Percentiles rank a stretch among this genome's conserved stretches.
These are phyloP conservation scores for Sipha maydis DNA, from an alignment of 2,888 invertebrate genomes.

Conservation along the genomic window DNA sequence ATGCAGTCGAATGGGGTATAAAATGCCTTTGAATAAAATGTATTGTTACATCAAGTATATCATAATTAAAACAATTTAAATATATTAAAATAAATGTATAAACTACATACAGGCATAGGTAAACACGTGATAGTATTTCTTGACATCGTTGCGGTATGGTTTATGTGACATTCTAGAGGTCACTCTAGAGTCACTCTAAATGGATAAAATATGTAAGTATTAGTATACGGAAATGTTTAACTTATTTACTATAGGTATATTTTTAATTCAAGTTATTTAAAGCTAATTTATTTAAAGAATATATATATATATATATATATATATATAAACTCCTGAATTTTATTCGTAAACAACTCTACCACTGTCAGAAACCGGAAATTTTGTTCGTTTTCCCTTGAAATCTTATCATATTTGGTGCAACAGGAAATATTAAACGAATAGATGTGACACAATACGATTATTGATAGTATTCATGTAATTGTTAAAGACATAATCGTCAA, in stretches of 20 bases:
- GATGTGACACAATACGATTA: neutral
- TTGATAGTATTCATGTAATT: conserved; percentile 26
- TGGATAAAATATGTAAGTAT: neutral
- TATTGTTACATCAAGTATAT: neutral
- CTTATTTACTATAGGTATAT: neutral
- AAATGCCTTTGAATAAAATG: neutral
- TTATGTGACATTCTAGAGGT: conserved; percentile 18
- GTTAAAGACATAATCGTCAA: conserved; percentile 14
- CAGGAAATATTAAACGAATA: conserved; percentile 37
- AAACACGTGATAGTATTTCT: neutral
- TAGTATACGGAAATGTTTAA: conserved; percentile 14
- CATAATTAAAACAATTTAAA: neutral
- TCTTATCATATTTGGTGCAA: conserved; percentile 43
- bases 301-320: no score
- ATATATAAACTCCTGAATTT: neutral
- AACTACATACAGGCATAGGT: neutral
- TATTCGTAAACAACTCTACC: neutral
- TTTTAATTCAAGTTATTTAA: conserved; percentile 22
- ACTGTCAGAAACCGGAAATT: neutral
- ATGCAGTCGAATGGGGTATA: neutral
- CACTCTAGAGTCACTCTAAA: neutral
- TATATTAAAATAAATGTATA: neutral
- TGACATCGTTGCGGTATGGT: neutral
- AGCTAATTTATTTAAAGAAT: conserved; percentile 8
- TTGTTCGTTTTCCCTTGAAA: conserved; percentile 28